A percentile compares a stretch with the other conserved stretches of the same genome.
These are phyloP conservation scores for Crenichthys baileyi DNA, from an alignment of 2,797 vertebrate species.

Conservation along the genomic window DNA sequence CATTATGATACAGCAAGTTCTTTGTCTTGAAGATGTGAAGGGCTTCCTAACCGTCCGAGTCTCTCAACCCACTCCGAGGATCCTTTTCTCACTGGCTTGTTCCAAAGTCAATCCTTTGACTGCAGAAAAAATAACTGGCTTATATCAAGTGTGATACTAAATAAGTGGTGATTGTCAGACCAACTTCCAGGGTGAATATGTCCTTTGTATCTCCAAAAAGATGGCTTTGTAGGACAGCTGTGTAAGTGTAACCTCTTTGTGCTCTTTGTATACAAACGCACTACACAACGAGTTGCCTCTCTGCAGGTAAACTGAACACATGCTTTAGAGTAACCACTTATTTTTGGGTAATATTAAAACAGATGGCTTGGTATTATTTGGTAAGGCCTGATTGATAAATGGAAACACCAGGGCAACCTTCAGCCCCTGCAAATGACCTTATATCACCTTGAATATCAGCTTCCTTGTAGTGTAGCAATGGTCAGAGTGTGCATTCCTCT, in stretches of 20 bases:
- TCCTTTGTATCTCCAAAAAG: slow-evolving; percentile 74
- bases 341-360: slow-evolving; percentile 33
- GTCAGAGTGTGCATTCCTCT: slow-evolving; percentile 54
- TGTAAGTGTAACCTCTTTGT: slow-evolving; percentile 75
- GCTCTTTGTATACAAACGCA: slow-evolving; percentile 36
- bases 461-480: slow-evolving; percentile 51
- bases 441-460: slow-evolving; percentile 41
- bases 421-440: slow-evolving; percentile 30
- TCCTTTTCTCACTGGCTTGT: slow-evolving; percentile 42
- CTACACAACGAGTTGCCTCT: slow-evolving; percentile 47
- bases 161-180: slow-evolving; percentile 84
- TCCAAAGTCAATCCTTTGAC: slow-evolving; percentile 70
- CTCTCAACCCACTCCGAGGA: slow-evolving; percentile 59
- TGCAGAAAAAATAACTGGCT: slow-evolving; percentile 79
- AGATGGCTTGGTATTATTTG: slow-evolving; percentile 68
- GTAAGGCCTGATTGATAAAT: slow-evolving; percentile 56
- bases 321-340: slow-evolving; percentile 35
- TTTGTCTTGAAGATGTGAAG: slow-evolving; percentile 67
- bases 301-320: slow-evolving; percentile 58
- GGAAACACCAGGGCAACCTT: slow-evolving; percentile 28
- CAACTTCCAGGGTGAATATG: slow-evolving; percentile 77
- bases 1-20: slow-evolving; percentile 80
- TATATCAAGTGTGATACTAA: slow-evolving; percentile 64
- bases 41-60: slow-evolving; percentile 70
- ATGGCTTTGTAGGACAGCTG: slow-evolving; percentile 84